These are phyloP conservation scores for Formica aserva DNA, from an alignment of 2,888 invertebrate species.

Conservation along the genomic window DNA sequence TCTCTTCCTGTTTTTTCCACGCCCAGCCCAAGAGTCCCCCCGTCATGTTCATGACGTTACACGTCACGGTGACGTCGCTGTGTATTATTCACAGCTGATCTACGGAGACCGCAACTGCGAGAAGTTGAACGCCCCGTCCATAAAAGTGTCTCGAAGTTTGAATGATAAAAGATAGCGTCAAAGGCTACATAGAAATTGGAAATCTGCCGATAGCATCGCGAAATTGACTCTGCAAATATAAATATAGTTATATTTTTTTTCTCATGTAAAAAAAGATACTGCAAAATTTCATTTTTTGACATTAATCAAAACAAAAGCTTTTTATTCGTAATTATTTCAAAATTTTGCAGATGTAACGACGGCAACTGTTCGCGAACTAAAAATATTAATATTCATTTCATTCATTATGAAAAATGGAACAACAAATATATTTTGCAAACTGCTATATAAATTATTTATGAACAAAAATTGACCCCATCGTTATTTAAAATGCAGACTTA, in stretches of 20 bases:
- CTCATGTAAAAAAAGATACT: not conserved
- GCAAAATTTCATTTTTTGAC: not conserved
- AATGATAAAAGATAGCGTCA: constrained; percentile 43
- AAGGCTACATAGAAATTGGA: constrained; percentile 33
- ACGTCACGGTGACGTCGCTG: constrained; percentile 50
- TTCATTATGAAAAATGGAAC: not conserved
- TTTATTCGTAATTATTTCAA: not conserved
- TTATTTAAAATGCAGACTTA: not conserved
- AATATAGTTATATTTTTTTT: not conserved
- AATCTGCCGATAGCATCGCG: not conserved
- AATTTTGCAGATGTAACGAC: not conserved
- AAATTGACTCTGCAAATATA: not conserved
- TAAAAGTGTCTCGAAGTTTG: constrained; percentile 63
- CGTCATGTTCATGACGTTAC: constrained; percentile 47
- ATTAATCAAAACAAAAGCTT: not conserved
- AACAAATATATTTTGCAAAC: not conserved
- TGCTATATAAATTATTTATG: not conserved
- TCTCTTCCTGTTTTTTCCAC: constrained; percentile 22
- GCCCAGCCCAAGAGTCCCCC: constrained; percentile 13
- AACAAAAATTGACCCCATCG: not conserved
- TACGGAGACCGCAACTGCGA: constrained; percentile 8
- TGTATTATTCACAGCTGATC: constrained; percentile 71
- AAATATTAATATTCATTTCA: not conserved
- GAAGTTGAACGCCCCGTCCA: constrained; percentile 60
- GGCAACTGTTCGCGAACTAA: not conserved